These are phyloP conservation scores for Gastrophryne carolinensis DNA, from an alignment of 2,797 vertebrate genomes.

Conservation along the genomic window DNA sequence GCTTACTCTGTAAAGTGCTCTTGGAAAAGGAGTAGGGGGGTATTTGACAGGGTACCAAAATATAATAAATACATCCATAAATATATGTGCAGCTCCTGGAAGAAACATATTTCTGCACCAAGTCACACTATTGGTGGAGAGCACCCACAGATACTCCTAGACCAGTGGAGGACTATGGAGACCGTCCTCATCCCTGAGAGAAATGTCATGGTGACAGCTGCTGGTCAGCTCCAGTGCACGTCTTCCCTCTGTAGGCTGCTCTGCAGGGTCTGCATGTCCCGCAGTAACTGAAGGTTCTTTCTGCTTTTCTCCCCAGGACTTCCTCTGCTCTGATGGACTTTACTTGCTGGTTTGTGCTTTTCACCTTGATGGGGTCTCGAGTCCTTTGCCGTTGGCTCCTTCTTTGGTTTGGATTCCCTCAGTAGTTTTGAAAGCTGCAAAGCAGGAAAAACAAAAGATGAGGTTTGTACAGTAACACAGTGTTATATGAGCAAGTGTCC, in stretches of 20 bases:
- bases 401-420: conserved; percentile 65
- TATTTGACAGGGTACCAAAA: too few relatives aligned
- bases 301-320: conserved; percentile 81
- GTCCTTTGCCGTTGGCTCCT: conserved; percentile 55
- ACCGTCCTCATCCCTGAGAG: too few relatives aligned
- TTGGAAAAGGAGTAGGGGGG: too few relatives aligned
- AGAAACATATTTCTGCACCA: too few relatives aligned
- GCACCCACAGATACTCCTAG: too few relatives aligned
- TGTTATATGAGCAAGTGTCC: not conserved
- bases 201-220: not conserved
- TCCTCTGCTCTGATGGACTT: conserved; percentile 63
- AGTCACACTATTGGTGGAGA: not conserved
- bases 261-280: conserved; percentile 91
- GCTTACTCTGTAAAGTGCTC: too few relatives aligned
- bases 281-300: conserved; percentile 83
- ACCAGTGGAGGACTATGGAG: too few relatives aligned
- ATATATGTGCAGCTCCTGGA: not conserved
- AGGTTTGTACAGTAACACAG: too few relatives aligned
- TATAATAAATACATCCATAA: not conserved
- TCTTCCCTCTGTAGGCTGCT: conserved; percentile 77
- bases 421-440: conserved; percentile 78
- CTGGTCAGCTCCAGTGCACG: conserved; percentile 69
- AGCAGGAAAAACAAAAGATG: conserved; percentile 1
- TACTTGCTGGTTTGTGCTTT: conserved; percentile 64
- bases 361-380: conserved; percentile 47